These are phyloP conservation scores for Rhabdophis nuchalis DNA, from an alignment of 2,797 vertebrate genomes.

Conservation along the genomic window DNA sequence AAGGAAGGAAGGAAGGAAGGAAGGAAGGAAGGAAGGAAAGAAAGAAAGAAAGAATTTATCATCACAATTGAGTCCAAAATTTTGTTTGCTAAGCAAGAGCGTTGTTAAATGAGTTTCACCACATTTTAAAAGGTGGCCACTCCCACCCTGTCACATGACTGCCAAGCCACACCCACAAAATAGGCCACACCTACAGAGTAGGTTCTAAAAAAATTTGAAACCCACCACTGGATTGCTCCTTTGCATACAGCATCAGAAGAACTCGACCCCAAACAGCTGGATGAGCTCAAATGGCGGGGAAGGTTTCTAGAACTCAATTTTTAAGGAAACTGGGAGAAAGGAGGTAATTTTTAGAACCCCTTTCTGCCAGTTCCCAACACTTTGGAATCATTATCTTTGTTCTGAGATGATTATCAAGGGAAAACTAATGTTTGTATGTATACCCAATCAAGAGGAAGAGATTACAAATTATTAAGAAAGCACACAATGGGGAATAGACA, in stretches of 20 bases:
- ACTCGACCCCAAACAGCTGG: neutral
- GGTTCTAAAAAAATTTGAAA: no score
- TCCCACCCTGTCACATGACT: no score
- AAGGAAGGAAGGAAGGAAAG: no score
- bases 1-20: no score
- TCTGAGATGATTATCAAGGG: neutral
- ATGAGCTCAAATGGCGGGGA: neutral
- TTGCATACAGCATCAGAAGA: neutral
- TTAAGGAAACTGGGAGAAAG: neutral
- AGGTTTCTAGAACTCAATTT: neutral
- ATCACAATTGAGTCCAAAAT: no score
- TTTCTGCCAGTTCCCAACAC: neutral
- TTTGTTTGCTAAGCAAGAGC: no score
- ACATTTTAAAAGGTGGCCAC: no score
- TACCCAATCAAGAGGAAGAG: neutral
- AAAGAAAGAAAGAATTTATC: no score
- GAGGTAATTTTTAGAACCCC: neutral
- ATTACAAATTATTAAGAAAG: neutral
- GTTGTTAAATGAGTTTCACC: no score
- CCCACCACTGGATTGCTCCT: no score
- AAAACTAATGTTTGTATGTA: neutral
- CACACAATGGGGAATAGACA: neutral
- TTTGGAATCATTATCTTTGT: neutral
- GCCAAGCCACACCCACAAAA: no score
- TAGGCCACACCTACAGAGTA: no score